These are phyloP conservation scores for Streblospio benedicti DNA, from an alignment of 1,140 invertebrate genomes.

Conservation along the genomic window DNA sequence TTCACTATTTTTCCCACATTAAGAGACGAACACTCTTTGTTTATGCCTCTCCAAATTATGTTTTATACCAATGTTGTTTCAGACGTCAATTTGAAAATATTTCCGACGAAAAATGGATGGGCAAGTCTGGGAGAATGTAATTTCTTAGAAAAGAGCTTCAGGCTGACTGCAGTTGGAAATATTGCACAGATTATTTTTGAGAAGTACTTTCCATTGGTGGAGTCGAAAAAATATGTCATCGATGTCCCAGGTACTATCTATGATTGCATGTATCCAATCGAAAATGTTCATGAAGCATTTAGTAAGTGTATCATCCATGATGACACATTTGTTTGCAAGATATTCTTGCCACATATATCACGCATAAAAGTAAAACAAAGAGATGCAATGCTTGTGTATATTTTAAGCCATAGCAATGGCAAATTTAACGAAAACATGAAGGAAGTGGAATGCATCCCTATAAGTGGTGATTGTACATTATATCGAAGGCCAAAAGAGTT, in stretches of 20 bases:
- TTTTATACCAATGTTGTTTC: constrained; percentile 5
- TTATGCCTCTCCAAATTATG: neutral
- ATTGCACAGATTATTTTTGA: neutral
- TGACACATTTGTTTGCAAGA: neutral
- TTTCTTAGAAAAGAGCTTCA: neutral
- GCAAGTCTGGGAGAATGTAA: neutral
- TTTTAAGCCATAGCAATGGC: neutral
- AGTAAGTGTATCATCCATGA: neutral
- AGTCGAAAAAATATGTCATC: neutral
- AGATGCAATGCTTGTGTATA: neutral
- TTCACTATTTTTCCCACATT: neutral
- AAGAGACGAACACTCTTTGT: neutral
- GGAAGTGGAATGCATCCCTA: neutral
- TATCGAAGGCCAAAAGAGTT: neutral
- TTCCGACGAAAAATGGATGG: neutral
- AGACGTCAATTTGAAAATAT: neutral
- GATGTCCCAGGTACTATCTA: neutral
- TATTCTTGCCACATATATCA: neutral
- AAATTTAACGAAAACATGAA: neutral
- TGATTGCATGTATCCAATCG: neutral
- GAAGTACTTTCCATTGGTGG: neutral
- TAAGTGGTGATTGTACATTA: neutral
- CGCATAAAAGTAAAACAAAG: neutral
- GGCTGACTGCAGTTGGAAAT: neutral
- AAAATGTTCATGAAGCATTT: neutral